Percentiles rank a stretch among this genome's conserved stretches.
These are phyloP conservation scores for Phaonia tiefii DNA, from an alignment of 2,888 invertebrate species.

Conservation along the genomic window DNA sequence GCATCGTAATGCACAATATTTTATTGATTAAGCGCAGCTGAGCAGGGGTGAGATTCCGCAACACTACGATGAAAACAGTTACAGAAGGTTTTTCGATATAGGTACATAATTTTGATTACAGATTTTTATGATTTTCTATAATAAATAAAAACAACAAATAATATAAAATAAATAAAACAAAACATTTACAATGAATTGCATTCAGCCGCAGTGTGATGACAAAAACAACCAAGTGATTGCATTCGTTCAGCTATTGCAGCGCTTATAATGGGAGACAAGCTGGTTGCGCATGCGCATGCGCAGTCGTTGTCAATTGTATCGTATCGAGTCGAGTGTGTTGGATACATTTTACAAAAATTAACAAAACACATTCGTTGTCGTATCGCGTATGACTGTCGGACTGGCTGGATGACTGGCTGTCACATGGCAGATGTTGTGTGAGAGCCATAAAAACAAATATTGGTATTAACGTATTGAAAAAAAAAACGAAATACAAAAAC, in stretches of 20 bases:
- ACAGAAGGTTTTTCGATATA: conserved; percentile 3
- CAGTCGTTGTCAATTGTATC: no score
- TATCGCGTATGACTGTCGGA: no score
- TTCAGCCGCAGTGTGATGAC: neutral
- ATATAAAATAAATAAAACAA: neutral
- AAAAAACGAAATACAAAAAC: no score
- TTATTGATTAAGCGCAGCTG: conserved; percentile 27
- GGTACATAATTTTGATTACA: conserved; percentile 4
- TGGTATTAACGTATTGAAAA: neutral
- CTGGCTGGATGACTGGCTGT: conserved; percentile 7
- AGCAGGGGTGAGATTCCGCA: conserved; percentile 7
- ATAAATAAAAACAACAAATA: conserved; percentile 11
- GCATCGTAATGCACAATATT: conserved; percentile 52
- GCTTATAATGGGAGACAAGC: neutral
- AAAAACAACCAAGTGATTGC: neutral
- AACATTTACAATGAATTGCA: neutral
- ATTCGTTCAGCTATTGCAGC: no score
- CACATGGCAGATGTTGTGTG: conserved; percentile 49
- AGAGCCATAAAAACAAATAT: conserved; percentile 41
- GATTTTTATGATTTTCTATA: neutral
- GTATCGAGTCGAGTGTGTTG: neutral
- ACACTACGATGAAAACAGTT: conserved; percentile 12
- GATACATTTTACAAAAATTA: conserved; percentile 26
- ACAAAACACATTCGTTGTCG: conserved; percentile 1
- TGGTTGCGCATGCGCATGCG: conserved; percentile 16